A percentile compares a stretch with the other conserved stretches of the same genome.
These are phyloP conservation scores for Globicephala melas DNA, from an alignment of 2,113 vertebrate species.

Conservation along the genomic window DNA sequence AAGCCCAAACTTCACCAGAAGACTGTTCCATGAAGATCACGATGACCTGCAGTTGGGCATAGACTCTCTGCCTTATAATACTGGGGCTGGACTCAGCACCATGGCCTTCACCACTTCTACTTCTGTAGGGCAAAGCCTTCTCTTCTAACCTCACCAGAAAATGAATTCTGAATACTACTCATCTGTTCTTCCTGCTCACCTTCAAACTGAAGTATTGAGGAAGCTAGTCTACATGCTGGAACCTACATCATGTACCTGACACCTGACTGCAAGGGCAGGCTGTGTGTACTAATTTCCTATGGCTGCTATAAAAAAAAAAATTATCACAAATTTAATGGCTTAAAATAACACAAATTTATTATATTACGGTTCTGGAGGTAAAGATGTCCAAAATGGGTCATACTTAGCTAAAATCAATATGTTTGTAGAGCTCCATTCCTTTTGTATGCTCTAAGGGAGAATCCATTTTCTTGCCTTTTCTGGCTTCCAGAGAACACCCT, in stretches of 20 bases:
- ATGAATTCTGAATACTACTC: background rate
- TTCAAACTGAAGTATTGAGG: background rate
- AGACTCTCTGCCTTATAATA: background rate
- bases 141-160: background rate
- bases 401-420: background rate
- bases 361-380: background rate
- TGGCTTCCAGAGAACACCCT: background rate
- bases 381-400: background rate
- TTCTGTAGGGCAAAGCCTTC: background rate
- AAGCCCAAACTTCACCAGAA: background rate
- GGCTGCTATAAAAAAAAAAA: background rate
- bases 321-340: background rate
- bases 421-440: background rate
- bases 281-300: background rate
- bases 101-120: background rate
- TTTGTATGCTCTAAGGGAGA: background rate
- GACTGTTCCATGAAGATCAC: background rate
- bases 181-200: background rate
- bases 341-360: background rate
- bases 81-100: background rate
- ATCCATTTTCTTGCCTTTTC: background rate
- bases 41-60: rapidly evolving
- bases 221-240: background rate
- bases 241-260: background rate
- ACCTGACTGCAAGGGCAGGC: background rate